Base-by-base conservation (phyloP, 2,797 vertebrate genomes). In the Megaceryle alcyon region DNA sequence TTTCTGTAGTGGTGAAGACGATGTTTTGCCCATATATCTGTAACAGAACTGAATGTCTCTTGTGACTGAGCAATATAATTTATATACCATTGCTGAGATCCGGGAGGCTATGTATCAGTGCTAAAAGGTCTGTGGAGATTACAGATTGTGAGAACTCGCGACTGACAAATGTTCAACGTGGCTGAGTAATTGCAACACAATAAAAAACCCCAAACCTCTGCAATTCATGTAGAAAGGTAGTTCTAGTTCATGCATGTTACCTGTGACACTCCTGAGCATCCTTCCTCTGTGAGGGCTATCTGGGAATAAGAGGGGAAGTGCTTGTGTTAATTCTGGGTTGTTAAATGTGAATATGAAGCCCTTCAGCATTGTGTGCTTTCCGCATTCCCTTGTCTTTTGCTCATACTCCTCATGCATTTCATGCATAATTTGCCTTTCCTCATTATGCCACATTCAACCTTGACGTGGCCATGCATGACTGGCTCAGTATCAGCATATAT, bases 121-220 rank as follows among this genome's bases (percentile, higher is more conserved):
- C 69, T 90, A 59, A 94, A 96, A 90, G 33, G 51, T 64, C 79
- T 86, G 41, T 29, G 56, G 76, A 80, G 69, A 73, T 69, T 86
- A 35, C 29, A 73, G 26, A 53, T 53, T 44, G 56, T 53, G 57
- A 88, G 60, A 83, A 82, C 49, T 56, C 75, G 65, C 6, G 71
- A 29, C 25, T 84, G 68, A 71, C 21, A 72, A 51, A 82, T 39
- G 77, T 88, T 90, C 79, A 61, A 23, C 2, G 11, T 79, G 66
- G n/a, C 29, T 75, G 77, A 93, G 29, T 66, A 88, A 78, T 72
- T 86, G 53, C 71, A 88, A 59, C 51, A 59, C 68, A 76, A 25
- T 88, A 78, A 75, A 88, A 61, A 60, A 7, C 7, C 4, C 3
- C 25, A 44, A 48, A 44, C 7, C 28, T 79, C 35, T 86, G 69